Percentiles rank a stretch among this genome's conserved stretches.
These are phyloP conservation scores for Chelidonichthys spinosus DNA, from an alignment of 2,797 vertebrate genomes.

Conservation along the genomic window DNA sequence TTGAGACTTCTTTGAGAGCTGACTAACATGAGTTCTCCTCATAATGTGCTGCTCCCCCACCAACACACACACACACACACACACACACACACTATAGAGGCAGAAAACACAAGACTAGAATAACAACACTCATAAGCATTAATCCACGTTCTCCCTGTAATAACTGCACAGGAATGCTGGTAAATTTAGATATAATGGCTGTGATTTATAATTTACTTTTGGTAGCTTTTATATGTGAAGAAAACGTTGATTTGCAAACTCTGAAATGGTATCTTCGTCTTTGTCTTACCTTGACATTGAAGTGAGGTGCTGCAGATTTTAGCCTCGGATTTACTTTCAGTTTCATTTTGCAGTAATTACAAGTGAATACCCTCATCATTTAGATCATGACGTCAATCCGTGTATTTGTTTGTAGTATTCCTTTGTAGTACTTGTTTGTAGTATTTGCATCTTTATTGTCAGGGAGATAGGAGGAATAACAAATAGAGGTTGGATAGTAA, in stretches of 20 bases:
- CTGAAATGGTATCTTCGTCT: conserved; percentile 19
- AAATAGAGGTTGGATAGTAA: conserved; percentile 49
- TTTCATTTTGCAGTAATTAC: conserved; percentile 28
- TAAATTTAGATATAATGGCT: conserved; percentile 49
- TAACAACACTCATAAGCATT: conserved; percentile 47
- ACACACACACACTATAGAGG: conserved; percentile 33
- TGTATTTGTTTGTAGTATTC: conserved; percentile 50
- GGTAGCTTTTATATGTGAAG: conserved; percentile 37
- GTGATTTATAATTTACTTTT: conserved; percentile 48
- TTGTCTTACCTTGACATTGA: conserved; percentile 31
- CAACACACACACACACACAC: conserved; percentile 27
- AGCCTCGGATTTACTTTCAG: conserved; percentile 12
- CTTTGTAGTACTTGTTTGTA: conserved; percentile 19
- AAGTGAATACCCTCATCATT: conserved; percentile 33
- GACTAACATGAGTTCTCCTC: conserved; percentile 74
- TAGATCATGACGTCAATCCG: conserved; percentile 47
- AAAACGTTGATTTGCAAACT: conserved; percentile 38
- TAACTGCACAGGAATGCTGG: conserved; percentile 44
- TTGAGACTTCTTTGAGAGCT: conserved; percentile 79
- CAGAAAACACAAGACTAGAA: conserved; percentile 44
- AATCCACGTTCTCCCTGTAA: conserved; percentile 42
- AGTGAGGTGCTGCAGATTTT: conserved; percentile 2
- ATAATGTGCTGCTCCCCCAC: conserved; percentile 41
- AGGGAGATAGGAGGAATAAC: conserved; percentile 53
- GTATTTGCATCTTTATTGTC: conserved; percentile 6